Percentiles rank a stretch among this genome's conserved stretches.
Conservation (phyloP, 2,888 invertebrate species). For the Limenitis arthemis region DNA sequence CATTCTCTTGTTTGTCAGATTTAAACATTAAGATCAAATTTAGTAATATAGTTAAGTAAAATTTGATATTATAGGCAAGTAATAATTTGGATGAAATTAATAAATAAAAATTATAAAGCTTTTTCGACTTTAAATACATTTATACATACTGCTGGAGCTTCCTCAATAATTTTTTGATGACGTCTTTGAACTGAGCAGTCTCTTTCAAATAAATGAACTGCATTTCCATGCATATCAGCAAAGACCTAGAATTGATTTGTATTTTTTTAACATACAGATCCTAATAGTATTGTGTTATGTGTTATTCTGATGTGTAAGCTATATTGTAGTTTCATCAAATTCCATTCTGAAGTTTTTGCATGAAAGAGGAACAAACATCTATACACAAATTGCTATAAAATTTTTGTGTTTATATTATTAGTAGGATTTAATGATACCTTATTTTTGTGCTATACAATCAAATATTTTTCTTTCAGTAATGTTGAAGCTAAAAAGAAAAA, state of each 20-base stretch:
- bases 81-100: no score
- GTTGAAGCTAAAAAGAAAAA: constrained; percentile 64
- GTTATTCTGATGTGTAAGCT: no score
- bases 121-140: not conserved
- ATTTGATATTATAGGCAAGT: no score
- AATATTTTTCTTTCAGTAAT: constrained; percentile 36
- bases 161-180: constrained; percentile 99
- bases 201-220: constrained; percentile 96
- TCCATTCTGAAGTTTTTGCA: no score
- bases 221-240: constrained; percentile 92
- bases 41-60: no score
- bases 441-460: not conserved
- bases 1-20: no score
- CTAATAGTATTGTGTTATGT: not conserved
- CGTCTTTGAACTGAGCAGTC: constrained; percentile 99
- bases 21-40: no score
- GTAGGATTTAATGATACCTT: not conserved
- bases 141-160: constrained; percentile 91
- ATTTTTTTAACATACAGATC: not conserved
- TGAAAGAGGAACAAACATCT: no score
- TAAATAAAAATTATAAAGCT: no score
- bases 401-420: not conserved
- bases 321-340: no score
- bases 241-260: constrained; percentile 69
- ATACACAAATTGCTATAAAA: not conserved